phyloP scores from a whole-genome alignment of 2,113 vertebrate species.

The Pollachius pollachius region DNA sequence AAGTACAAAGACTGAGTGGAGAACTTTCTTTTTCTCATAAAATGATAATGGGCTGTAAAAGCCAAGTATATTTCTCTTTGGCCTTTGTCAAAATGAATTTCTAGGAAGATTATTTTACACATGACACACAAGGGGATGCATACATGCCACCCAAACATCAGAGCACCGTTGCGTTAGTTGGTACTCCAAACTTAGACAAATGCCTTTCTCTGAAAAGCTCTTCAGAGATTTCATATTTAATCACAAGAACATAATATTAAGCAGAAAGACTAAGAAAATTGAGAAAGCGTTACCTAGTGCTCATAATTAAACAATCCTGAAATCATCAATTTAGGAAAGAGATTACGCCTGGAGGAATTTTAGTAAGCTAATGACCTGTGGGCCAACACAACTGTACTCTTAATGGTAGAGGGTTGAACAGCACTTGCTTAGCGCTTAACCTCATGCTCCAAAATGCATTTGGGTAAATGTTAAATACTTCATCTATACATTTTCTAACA shows the following conservation, averaged over 20 bases:
- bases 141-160: no score
- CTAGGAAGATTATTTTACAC: no score
- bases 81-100: no score
- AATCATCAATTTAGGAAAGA: constrained; percentile 74
- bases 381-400: constrained; percentile 31
- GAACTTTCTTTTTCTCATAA: constrained; percentile 5
- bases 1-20: constrained; percentile 31
- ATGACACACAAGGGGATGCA: no score
- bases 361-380: constrained; percentile 63
- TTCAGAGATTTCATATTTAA: constrained; percentile 67
- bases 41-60: constrained; percentile 9
- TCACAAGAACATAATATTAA: constrained; percentile 73
- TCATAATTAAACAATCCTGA: constrained; percentile 77
- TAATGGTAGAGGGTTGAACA: constrained; percentile 39
- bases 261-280: constrained; percentile 73
- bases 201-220: no score
- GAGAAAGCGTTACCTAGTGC: constrained; percentile 71
- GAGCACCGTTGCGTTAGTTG: no score
- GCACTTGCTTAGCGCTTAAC: constrained; percentile 38
- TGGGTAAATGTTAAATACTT: constrained; percentile 44
- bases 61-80: constrained; percentile 2
- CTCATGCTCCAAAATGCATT: constrained; percentile 25
- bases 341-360: constrained; percentile 72
- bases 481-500: constrained; percentile 25
- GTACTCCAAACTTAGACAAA: no score